Base-by-base conservation (phyloP, 2,797 vertebrate genomes). In the Anguilla marmorata region DNA sequence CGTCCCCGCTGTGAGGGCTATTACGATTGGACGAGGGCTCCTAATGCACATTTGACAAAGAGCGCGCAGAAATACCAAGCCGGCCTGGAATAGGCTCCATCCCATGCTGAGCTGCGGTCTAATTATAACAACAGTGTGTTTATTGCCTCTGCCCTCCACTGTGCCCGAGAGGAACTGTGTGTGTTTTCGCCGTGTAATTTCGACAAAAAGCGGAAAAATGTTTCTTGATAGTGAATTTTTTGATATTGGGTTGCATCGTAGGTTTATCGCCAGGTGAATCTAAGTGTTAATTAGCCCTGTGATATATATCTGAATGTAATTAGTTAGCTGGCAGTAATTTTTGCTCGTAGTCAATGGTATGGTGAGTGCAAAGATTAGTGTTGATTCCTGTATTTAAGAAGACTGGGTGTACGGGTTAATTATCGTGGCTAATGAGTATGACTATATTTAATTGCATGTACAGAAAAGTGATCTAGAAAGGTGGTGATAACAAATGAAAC, bases 351-450 rank as follows among this genome's bases (percentile, higher is more conserved):
- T 76, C 82, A 72, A 30, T 33, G 19, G 63, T 33, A 52, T 30
- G 52, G n/a, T 27, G 52, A 85, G 48, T 85, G 52, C n/a, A 56
- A 24, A 84, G 83, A 84, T 84, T 88, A 79, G 84, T 50, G 48
- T 48, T 56, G 30, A 52, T 37, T 66, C 84, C 84, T 79, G 30
- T 74, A 48, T 88, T 82, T 85, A 63, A 85, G 79, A 69, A 82
- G 56, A 37, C 79, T 60, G 48, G 27, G 83, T 54, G 85, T 85
- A 37, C 79, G 52, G 85, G 45, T 16, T 85, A 85, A 85, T 89
- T 50, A 76, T 37, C 48, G 33, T 41, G 33, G 21, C 27, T 41
- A 85, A 16, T 84, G 66, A 48, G 41, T 72, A 21, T 66, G 54
- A 85, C 87, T 86, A 2, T 85, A 79, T 79, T 48, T 69, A 63